These are phyloP conservation scores for Acrobasis repandana DNA, from an alignment of 2,888 invertebrate genomes.

Conservation along the genomic window DNA sequence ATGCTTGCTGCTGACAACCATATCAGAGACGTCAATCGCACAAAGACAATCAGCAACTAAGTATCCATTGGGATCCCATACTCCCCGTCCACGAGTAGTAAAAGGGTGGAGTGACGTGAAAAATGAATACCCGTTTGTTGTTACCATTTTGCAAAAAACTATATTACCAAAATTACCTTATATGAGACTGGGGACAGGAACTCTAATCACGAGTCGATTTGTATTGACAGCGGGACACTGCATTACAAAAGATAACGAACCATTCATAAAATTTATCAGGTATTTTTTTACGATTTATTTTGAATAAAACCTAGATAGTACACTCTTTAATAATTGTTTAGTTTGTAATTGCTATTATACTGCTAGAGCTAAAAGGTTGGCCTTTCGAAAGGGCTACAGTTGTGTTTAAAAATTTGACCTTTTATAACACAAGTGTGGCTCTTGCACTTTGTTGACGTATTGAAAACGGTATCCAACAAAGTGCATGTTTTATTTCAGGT, in stretches of 20 bases:
- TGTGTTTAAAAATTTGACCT: too few relatives aligned
- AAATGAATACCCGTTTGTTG: neutral
- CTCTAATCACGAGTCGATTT: neutral
- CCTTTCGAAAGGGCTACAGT: too few relatives aligned
- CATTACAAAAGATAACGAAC: neutral
- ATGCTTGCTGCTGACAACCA: neutral
- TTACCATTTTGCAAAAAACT: neutral
- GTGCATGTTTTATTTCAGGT: neutral
- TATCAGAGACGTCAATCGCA: neutral
- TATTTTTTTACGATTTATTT: neutral
- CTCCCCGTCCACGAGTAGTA: neutral
- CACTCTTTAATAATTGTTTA: too few relatives aligned
- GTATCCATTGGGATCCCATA: neutral
- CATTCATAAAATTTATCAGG: neutral
- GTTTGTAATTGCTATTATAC: too few relatives aligned
- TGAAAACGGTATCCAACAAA: too few relatives aligned
- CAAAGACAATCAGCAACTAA: neutral
- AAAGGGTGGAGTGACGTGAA: neutral
- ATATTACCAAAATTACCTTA: neutral
- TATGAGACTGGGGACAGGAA: neutral
- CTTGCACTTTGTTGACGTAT: too few relatives aligned
- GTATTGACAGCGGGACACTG: neutral
- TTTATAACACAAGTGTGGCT: too few relatives aligned
- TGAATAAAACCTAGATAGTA: neutral
- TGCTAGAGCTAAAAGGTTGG: neutral